Evolutionary conservation across 2,797 vertebrate genomes (phyloP).

Genomic region (Loriculus beryllinus): DNA sequence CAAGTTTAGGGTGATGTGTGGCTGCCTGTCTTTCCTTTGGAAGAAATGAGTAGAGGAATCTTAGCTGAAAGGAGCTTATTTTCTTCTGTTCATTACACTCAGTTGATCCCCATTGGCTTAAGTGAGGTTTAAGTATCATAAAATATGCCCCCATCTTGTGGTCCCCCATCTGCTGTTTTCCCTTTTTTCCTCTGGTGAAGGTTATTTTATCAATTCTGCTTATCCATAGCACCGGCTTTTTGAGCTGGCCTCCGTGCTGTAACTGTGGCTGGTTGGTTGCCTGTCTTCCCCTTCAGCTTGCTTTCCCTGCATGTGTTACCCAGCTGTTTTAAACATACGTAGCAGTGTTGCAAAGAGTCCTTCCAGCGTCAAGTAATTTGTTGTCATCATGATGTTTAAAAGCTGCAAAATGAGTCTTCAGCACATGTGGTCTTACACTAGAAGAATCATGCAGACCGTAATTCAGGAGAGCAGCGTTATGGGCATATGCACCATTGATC

Average conservation of each 20-base stretch:
- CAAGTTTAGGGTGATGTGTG: neutral
- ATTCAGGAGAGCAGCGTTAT: neutral
- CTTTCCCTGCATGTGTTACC: neutral
- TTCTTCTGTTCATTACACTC: slow-evolving; percentile 36
- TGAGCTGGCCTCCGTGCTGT: neutral
- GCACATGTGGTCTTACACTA: neutral
- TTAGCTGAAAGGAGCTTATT: neutral
- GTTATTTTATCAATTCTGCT: neutral
- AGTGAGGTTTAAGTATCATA: neutral
- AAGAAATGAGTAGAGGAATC: neutral
- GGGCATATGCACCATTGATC: neutral
- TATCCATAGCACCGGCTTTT: fast-evolving
- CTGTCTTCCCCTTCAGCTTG: neutral
- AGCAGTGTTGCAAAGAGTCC: neutral
- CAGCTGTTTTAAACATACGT: neutral
- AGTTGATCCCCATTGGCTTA: neutral
- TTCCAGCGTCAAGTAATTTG: neutral
- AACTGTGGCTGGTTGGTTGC: neutral
- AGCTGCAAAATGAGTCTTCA: neutral
- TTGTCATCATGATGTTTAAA: neutral
- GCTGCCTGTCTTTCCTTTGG: neutral
- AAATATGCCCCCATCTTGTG: neutral
- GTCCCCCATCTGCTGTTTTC: slow-evolving; percentile 1
- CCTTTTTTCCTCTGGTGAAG: neutral
- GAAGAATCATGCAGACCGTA: fast-evolving